Conservation (phyloP, 2,888 invertebrate species). For the Aphodius granarius region DNA sequence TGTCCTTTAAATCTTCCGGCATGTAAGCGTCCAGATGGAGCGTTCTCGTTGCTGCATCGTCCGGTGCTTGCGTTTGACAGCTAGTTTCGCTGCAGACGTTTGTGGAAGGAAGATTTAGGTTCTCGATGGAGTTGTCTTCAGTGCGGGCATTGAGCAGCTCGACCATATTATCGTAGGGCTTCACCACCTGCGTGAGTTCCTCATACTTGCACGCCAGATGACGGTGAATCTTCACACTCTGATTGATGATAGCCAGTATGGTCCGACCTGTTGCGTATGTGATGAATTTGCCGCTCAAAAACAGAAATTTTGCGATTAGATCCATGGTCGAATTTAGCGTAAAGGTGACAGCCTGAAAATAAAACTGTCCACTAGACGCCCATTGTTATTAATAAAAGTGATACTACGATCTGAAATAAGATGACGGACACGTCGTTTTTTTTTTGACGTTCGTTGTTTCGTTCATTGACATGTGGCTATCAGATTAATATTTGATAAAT, state of each 20-base stretch:
- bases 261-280: conserved; percentile 30
- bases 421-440: background rate
- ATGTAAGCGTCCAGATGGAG: background rate
- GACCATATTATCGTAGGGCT: conserved; percentile 29
- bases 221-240: conserved; percentile 24
- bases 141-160: conserved; percentile 26
- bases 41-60: background rate
- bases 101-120: conserved; percentile 21
- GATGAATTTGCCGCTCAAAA: conserved; percentile 32
- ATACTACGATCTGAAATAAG: background rate
- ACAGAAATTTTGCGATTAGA: conserved; percentile 32
- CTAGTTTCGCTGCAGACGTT: conserved; percentile 2
- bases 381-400: background rate
- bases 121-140: conserved; percentile 15
- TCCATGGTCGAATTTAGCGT: conserved; percentile 29
- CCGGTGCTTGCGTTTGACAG: background rate
- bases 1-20: background rate
- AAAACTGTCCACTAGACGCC: background rate
- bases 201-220: conserved; percentile 21
- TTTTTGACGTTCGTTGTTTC: background rate
- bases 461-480: background rate
- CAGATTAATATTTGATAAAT: too few species aligned
- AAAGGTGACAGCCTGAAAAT: background rate
- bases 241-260: conserved; percentile 27
- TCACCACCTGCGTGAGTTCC: conserved; percentile 21